Conservation (phyloP, 2,797 vertebrate genomes). For the Parambassis ranga region DNA sequence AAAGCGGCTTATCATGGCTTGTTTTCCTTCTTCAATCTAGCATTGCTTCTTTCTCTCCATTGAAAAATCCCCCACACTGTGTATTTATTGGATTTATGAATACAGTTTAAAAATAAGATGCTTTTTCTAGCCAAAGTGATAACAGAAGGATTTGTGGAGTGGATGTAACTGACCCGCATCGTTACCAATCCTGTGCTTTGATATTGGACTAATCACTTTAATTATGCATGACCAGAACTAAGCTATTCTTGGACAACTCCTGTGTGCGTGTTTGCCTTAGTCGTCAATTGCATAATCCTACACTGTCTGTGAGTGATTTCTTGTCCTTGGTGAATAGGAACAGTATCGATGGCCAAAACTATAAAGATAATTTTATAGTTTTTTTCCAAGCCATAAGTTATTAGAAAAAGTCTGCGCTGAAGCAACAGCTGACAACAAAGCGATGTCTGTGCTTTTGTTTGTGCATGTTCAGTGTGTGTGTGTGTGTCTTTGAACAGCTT, state of each 20-base stretch:
- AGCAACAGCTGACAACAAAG: conserved; percentile 7
- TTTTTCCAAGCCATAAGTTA: not conserved
- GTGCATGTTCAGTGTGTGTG: not conserved
- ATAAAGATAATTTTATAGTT: not conserved
- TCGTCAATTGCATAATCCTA: not conserved
- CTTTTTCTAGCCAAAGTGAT: not conserved
- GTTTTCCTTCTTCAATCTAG: too few species aligned
- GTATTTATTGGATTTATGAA: not conserved
- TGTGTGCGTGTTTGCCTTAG: not conserved
- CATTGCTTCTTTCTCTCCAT: too few species aligned
- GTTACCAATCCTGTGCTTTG: not conserved
- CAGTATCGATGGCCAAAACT: not conserved
- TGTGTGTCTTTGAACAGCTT: conserved; percentile 34
- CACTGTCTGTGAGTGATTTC: not conserved
- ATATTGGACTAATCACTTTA: not conserved
- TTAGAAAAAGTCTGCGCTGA: too few species aligned
- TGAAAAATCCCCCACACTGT: too few species aligned
- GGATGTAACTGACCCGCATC: not conserved
- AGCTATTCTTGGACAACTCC: not conserved
- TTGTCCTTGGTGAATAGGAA: not conserved
- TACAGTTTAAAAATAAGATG: not conserved
- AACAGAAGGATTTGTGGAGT: too few species aligned
- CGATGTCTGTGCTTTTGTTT: conserved; percentile 1
- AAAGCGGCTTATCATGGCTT: too few species aligned
- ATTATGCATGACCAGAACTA: not conserved